Evolutionary conservation across 2,888 invertebrate species (phyloP), one percentile per base, ranked within the genome.

Genomic region (Trypoxylon attenuatum): DNA sequence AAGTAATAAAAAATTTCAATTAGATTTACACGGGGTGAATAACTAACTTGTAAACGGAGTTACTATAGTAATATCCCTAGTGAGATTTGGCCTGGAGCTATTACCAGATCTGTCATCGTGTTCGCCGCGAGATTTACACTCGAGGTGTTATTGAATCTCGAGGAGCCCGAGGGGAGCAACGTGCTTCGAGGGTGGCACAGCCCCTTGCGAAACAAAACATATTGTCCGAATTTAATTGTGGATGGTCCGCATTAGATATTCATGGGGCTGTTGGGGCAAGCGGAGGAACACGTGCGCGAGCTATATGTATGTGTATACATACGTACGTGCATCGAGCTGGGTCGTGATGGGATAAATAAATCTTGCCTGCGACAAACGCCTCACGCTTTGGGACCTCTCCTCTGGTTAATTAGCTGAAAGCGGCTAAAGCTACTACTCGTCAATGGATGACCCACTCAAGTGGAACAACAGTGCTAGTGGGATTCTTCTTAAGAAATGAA

Each of bases 221-320:
- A 86, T 86, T 86, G 86, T 85, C 82, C 81, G 83, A 85, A 86
- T 86, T 86, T 86, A 85, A 85, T 86, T 86, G 83, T 84, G 76
- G 77, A 84, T 76, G 78, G 81, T 78, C 76, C 78, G 80, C 82
- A 84, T 86, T 85, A 84, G 83, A 85, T 85, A 86, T 86, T 86
- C 86, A 86, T 86, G 85, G 80, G 85, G 33, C 33, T 10, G 33
- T 2, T 13, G 33, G 13, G n/a, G 33, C 33, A 13, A 13, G 33
- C n/a, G n/a, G n/a, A n/a, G n/a, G n/a, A n/a, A n/a, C n/a, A n/a
- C n/a, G n/a, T n/a, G n/a, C n/a, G n/a, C n/a, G n/a, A n/a, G n/a
- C n/a, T n/a, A n/a, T n/a, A n/a, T n/a, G n/a, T n/a, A n/a, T n/a
- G n/a, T n/a, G n/a, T n/a, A n/a, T n/a, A n/a, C n/a, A n/a, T n/a